Evolutionary conservation across 2,797 vertebrate genomes (phyloP), one percentile per base, ranked within the genome.

Genomic region (Typhlichthys subterraneus): DNA sequence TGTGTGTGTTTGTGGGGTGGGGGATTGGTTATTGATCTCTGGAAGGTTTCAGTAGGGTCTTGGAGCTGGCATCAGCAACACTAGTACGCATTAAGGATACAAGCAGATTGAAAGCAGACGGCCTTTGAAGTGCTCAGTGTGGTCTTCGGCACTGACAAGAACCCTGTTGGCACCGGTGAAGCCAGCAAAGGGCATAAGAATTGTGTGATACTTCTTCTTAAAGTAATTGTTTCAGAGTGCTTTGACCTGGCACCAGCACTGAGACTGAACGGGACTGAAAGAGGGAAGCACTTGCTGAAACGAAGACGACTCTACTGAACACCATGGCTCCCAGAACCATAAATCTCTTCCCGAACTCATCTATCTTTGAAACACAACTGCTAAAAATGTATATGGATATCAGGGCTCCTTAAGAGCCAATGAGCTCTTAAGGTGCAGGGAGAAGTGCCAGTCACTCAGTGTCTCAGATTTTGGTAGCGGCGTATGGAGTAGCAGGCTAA

Each of bases 181-280:
- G 64, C 49, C 69, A 45, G 59, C 57, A 52, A 50, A 74, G 65
- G 79, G 47, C 57, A 68, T 72, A 84, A 79, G 65, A 79, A 80
- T 72, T 59, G 64, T 69, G 63, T 57, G 80, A 81, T 77, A 77
- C 71, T 80, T 82, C 80, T 80, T 70, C 59, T 57, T 66, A 19
- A 46, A 63, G 63, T 84, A 72, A 85, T 83, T 66, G 76, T 57
- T 80, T 54, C 77, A 75, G 65, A 80, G 83, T 75, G 76, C 59
- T 74, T 76, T 64, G 76, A 83, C 72, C 49, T 61, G 46, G 38
- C 63, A 75, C 71, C 76, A 77, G 70, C 53, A 57, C 58, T 67
- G 58, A 75, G 71, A 75, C 70, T 65, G 52, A 80, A 53, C n/a
- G 19, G 64, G 72, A 58, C 29, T 50, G 53, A 64, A 77, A 72